These are phyloP conservation scores for Ceratina calcarata DNA, from an alignment of 1,140 invertebrate species.

Conservation along the genomic window DNA sequence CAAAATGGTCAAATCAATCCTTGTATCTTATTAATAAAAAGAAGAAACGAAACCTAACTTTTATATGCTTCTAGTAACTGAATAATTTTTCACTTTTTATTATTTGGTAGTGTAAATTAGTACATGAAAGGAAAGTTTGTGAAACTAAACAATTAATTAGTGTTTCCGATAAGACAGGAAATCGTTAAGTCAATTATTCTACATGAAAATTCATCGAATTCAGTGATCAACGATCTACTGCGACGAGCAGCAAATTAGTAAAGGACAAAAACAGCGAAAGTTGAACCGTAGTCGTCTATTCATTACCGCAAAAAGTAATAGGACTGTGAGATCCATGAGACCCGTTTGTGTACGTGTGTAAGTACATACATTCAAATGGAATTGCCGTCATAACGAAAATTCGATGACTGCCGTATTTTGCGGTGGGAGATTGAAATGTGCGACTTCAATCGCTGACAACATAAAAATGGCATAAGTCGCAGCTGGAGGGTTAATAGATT, in stretches of 20 bases:
- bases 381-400: constrained; percentile 13
- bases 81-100: background rate
- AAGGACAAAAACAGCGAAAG: constrained; percentile 58
- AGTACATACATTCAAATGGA: background rate
- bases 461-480: background rate
- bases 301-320: constrained; percentile 37
- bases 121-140: too few species aligned
- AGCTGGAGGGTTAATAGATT: background rate
- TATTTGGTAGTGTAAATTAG: too few species aligned
- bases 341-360: background rate
- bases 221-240: background rate
- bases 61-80: background rate
- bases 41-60: too few species aligned
- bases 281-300: constrained; percentile 21
- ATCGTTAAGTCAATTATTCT: background rate
- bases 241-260: background rate
- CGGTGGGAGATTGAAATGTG: background rate
- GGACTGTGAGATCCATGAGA: constrained; percentile 23
- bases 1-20: too few species aligned
- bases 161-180: background rate
- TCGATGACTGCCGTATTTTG: background rate
- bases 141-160: too few species aligned
- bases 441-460: background rate
- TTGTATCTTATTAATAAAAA: too few species aligned
- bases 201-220: background rate